Evolutionary conservation across 92 coral and sea anemone genomes (phyloP).

Genomic region (Porites lobata): DNA sequence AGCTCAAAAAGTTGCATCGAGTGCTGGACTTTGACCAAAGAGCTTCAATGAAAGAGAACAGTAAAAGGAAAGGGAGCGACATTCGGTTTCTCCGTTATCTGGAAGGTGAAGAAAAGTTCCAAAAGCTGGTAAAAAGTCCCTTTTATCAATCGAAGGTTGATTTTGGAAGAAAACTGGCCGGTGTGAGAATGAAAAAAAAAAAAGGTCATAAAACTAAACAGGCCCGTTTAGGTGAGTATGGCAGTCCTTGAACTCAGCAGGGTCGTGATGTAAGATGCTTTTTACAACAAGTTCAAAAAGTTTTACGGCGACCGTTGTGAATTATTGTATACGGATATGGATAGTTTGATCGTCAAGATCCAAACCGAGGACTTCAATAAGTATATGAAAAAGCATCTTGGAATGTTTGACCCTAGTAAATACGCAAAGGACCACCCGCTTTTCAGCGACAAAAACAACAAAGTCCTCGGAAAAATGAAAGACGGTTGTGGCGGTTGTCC

Average conservation of each 20-base stretch:
- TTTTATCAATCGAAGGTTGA: no score
- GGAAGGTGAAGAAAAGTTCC: no score
- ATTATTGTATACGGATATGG: not conserved
- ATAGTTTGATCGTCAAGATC: not conserved
- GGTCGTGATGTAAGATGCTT: not conserved
- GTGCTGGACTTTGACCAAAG: no score
- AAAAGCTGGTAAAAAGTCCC: no score
- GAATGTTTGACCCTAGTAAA: not conserved
- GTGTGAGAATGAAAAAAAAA: no score
- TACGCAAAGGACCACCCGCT: constrained; percentile 1
- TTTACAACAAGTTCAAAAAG: not conserved
- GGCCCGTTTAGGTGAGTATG: not conserved
- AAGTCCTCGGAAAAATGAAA: constrained; percentile 19
- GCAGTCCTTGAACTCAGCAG: not conserved
- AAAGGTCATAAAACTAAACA: not conserved
- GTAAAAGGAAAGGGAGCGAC: no score
- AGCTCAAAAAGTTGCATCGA: no score
- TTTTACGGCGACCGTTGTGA: not conserved
- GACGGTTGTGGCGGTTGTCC: not conserved
- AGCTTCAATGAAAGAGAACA: no score
- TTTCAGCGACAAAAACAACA: not conserved
- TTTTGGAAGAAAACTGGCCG: no score
- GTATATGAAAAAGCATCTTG: not conserved
- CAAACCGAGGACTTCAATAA: constrained; percentile 10
- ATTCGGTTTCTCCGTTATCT: no score